Conservation (phyloP, 2,797 vertebrate genomes). For the Lerista edwardsae region DNA sequence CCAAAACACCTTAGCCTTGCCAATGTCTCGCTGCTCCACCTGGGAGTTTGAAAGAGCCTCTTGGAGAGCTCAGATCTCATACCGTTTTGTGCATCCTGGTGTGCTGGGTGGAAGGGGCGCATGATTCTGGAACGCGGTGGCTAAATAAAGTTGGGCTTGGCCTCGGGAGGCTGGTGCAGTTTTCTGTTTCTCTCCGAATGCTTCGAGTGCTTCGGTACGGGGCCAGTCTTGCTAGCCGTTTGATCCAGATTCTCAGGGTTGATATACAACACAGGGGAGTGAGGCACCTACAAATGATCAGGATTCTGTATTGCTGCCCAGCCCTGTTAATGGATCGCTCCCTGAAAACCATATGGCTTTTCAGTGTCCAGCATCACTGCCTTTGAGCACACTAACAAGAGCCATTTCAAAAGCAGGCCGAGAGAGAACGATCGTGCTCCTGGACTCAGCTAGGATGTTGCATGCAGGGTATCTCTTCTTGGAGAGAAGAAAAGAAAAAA, state of each 20-base stretch:
- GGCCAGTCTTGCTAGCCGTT: neutral
- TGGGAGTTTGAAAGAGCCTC: neutral
- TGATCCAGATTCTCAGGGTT: neutral
- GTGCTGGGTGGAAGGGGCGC: neutral
- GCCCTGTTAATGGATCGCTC: neutral
- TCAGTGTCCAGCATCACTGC: neutral
- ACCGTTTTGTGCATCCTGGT: neutral
- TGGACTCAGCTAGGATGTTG: neutral
- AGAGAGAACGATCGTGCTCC: neutral
- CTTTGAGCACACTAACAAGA: too few relatives aligned
- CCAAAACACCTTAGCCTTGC: neutral
- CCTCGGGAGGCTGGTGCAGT: neutral
- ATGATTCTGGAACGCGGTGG: neutral
- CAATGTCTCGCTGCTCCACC: neutral
- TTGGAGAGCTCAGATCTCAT: neutral
- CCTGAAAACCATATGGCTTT: too few relatives aligned
- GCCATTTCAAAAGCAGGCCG: neutral
- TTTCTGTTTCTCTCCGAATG: neutral
- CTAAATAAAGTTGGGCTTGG: neutral
- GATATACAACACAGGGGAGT: too few relatives aligned
- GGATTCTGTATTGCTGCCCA: neutral
- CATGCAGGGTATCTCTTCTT: neutral
- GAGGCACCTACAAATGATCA: neutral
- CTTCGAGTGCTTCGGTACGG: too few relatives aligned
- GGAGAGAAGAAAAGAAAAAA: too few relatives aligned